phyloP scores from a whole-genome alignment of 2,797 vertebrate species.

The Ceryle rudis region DNA sequence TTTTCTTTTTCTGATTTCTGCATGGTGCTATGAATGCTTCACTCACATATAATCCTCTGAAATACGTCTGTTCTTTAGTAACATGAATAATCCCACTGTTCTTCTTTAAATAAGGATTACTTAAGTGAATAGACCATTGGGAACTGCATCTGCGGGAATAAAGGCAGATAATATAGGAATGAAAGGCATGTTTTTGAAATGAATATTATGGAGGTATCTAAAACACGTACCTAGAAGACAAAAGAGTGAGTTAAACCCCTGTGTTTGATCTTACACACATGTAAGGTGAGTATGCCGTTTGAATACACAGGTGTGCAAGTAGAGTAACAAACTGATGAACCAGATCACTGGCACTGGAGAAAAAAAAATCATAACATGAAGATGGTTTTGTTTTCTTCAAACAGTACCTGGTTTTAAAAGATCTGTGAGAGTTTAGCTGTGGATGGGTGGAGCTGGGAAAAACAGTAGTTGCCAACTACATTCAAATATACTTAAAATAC shows the following conservation, averaged over 20 bases:
- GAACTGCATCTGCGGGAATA: background rate
- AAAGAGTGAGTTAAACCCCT: background rate
- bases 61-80: background rate
- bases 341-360: background rate
- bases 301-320: background rate
- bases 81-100: background rate
- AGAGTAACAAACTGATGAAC: background rate
- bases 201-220: background rate
- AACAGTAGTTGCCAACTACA: background rate
- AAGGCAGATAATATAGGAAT: background rate
- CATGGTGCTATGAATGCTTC: background rate
- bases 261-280: fast-evolving
- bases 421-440: background rate
- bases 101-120: background rate
- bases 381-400: background rate
- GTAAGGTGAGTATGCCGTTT: background rate
- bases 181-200: background rate
- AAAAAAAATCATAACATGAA: background rate
- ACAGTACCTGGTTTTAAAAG: background rate
- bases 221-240: background rate
- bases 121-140: background rate
- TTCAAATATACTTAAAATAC: background rate
- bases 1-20: background rate
- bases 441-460: background rate
- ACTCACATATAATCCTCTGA: background rate